These are phyloP conservation scores for Symphodus melops DNA, from an alignment of 2,113 vertebrate genomes.

Conservation along the genomic window DNA sequence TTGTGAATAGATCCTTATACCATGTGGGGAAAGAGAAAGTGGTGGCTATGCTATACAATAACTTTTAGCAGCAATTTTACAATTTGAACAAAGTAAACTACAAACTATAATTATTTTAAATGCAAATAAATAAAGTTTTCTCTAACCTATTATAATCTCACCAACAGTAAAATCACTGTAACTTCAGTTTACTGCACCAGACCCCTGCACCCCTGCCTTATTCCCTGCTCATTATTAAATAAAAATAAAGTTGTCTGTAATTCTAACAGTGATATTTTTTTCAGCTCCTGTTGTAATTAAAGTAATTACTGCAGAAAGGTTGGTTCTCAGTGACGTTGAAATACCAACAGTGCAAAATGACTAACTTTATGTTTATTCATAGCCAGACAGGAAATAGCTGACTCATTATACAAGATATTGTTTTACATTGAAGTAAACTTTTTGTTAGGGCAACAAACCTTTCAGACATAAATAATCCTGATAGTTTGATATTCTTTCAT, in stretches of 20 bases:
- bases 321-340: neutral
- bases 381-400: neutral
- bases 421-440: neutral
- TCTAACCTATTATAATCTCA: neutral
- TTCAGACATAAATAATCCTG: neutral
- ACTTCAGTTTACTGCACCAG: too few species aligned
- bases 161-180: neutral
- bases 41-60: too few species aligned
- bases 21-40: too few species aligned
- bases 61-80: too few species aligned
- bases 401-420: too few species aligned
- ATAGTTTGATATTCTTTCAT: neutral
- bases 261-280: neutral
- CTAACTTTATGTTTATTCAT: neutral
- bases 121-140: neutral
- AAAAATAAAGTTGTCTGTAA: neutral
- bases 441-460: neutral
- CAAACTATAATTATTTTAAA: neutral
- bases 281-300: neutral
- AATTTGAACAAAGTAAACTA: too few species aligned
- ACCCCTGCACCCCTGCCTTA: too few species aligned
- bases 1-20: too few species aligned
- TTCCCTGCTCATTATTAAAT: too few species aligned
- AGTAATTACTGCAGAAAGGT: neutral
- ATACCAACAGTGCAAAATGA: neutral